Evolutionary conservation across 2,113 vertebrate species (phyloP), one percentile per base, ranked within the genome.

Genomic region (Smithornis capensis): DNA sequence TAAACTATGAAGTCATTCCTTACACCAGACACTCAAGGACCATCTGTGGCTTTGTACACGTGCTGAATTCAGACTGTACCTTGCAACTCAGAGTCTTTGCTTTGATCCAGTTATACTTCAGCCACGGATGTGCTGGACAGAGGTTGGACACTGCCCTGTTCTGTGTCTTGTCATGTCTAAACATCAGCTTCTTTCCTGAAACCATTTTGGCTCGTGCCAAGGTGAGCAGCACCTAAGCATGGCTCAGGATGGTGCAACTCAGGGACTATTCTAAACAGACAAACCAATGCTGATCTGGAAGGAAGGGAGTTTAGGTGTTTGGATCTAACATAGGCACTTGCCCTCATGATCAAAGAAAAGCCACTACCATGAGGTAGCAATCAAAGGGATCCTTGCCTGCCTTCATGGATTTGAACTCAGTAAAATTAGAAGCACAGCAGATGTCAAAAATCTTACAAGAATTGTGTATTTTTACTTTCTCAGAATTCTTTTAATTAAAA

Each of bases 381-480:
- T 25, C 33, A 38, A 57, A 57, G 53, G 25, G 29, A 62, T 91
- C 50, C 15, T 77, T 86, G 23, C 22, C 25, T 73, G 33, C 45
- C 59, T 56, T 74, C 44, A 14, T 25, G 27, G 12, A 29, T 69
- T 45, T 69, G 28, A 85, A 76, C 10, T 87, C 17, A 37, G 31
- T 93, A 57, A 62, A 88, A 77, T 70, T 35, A 83, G 83, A 95
- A 83, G 42, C 29, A 83, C 24, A 35, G 29, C n/a, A 76, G 57
- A 59, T 78, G 80, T 81, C 47, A 90, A 15, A 90, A 88, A 55
- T 77, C 21, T 27, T 28, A 24, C 0, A 1, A 73, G 28, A 86
- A 65, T n/a, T 49, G 14, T 33, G 5, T 63, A n/a, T 71, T 74
- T 95, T 83, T 63, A 83, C 19, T 74, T 93, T 70, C n/a, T 90